These are phyloP conservation scores for Cnemophilus loriae DNA, from an alignment of 2,113 vertebrate species.

Conservation along the genomic window DNA sequence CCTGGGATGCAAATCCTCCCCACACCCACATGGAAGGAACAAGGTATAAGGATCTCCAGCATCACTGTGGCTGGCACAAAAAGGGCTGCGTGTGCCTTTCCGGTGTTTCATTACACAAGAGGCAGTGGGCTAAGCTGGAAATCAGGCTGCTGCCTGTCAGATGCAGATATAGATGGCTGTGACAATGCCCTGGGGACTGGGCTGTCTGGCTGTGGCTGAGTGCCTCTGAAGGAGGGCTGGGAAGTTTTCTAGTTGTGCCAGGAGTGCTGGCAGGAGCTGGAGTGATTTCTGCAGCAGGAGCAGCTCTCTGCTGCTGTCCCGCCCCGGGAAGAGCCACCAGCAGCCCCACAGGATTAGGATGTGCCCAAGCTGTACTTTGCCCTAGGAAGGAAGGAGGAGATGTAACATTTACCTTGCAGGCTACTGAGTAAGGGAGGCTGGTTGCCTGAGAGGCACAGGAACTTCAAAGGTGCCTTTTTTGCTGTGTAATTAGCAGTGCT, in stretches of 20 bases:
- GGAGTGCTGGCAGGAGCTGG: neutral
- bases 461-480: neutral
- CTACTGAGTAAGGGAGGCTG: neutral
- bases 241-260: neutral
- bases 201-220: neutral
- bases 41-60: fast-evolving
- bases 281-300: neutral
- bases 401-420: neutral
- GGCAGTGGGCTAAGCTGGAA: neutral
- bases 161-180: neutral
- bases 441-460: neutral
- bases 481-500: neutral
- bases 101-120: neutral
- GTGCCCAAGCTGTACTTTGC: neutral
- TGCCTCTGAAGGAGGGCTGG: neutral
- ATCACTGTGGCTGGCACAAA: neutral
- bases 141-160: slow-evolving; percentile 8
- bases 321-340: neutral
- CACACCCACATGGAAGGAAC: neutral
- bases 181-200: neutral
- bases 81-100: neutral
- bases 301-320: neutral
- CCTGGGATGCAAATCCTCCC: neutral
- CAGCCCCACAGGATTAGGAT: neutral
- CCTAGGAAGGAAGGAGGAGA: neutral